Base-by-base conservation (phyloP, 2,888 invertebrate species). In the Lepetodrilus schrolli region DNA sequence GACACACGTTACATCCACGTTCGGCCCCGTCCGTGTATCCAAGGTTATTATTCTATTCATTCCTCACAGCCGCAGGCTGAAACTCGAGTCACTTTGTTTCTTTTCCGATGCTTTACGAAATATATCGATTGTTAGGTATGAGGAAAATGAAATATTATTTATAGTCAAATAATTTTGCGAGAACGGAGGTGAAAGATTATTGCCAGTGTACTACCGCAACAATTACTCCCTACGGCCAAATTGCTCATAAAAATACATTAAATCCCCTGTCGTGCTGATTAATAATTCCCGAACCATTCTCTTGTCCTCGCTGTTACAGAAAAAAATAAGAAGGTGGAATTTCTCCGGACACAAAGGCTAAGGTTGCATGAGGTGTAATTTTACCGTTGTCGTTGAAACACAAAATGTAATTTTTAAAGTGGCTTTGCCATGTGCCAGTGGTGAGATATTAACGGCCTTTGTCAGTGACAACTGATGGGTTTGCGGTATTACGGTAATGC, bases 181-280 rank as follows among this genome's bases (percentile, higher is more conserved):
- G 58, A 58, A 58, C 10, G 58, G 34, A 58, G 58, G 58, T 58
- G 17, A 58, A 58, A 58, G 58, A 58, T 58, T 58, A 58, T 58
- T 23, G 30, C 58, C 13, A 23, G 26, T 23, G 58, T 30, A 30
- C 34, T n/a, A 7, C 30, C 2, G 34, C 58, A 30, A 7, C 30
- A 3, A 58, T 23, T 34, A 30, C 17, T 10, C 30, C 58, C 58
- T 34, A 34, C 17, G 58, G 58, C 26, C 21, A 30, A 23, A 17
- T 34, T 30, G 58, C 34, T n/a, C 26, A 13, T 58, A 58, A 30
- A 58, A 23, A 17, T 23, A 51, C 30, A 13, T 34, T 58, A 58
- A 58, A n/a, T 58, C 17, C 58, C 58, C n/a, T 26, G n/a, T 23
- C 58, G 43, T 43, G 13, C 8, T 43, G 43, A 43, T 43, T 17